phyloP scores from a whole-genome alignment of 2,797 vertebrate genomes.

The Zonotrichia albicollis region DNA sequence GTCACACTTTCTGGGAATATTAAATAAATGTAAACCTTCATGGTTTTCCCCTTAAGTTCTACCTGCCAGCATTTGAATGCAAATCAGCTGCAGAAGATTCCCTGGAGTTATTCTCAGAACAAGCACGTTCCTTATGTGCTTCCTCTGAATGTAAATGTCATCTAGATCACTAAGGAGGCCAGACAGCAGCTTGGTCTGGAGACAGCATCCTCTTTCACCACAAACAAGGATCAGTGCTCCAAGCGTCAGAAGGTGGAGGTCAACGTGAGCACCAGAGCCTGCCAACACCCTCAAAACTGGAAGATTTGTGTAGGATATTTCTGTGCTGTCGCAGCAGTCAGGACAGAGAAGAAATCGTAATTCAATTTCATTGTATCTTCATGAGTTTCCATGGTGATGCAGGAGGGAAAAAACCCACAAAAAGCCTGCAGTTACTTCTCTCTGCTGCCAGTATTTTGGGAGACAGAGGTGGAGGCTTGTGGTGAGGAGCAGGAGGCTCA shows the following conservation, averaged over 20 bases:
- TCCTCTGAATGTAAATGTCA: constrained; percentile 60
- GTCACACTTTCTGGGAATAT: constrained; percentile 12
- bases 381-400: constrained; percentile 8
- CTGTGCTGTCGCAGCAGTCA: neutral
- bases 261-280: neutral
- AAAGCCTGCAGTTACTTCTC: neutral
- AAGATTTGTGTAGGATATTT: neutral
- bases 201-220: neutral
- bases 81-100: constrained; percentile 49
- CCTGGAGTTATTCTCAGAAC: constrained; percentile 27
- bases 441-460: neutral
- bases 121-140: constrained; percentile 23
- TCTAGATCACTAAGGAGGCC: constrained; percentile 29
- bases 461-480: neutral
- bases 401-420: neutral
- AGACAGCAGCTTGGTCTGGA: constrained; percentile 35
- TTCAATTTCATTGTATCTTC: neutral
- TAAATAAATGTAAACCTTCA: constrained; percentile 3
- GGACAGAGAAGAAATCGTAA: neutral
- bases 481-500: neutral
- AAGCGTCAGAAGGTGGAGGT: neutral
- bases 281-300: neutral
- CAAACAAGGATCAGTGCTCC: neutral
- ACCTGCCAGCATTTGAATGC: constrained; percentile 25
- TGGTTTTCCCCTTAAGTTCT: neutral